These are phyloP conservation scores for Callosobruchus maculatus DNA, from an alignment of 2,888 invertebrate genomes.

Conservation along the genomic window DNA sequence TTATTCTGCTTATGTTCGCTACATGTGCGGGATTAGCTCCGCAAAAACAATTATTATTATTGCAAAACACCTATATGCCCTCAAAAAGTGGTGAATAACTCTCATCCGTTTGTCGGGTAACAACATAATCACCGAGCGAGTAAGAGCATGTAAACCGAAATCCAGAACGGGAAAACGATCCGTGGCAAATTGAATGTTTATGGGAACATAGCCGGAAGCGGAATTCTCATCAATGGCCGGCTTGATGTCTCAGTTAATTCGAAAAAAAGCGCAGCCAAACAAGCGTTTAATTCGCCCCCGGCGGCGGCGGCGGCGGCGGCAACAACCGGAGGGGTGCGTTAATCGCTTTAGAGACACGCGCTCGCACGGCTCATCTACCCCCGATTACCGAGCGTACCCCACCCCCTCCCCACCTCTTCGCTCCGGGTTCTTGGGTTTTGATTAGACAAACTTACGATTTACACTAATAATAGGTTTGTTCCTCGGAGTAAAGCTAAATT, in stretches of 20 bases:
- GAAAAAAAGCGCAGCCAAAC: neutral
- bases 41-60: too few species aligned
- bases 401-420: constrained; percentile 7
- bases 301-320: constrained; percentile 1
- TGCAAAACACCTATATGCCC: neutral
- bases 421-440: neutral
- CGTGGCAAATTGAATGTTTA: neutral
- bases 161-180: neutral
- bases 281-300: neutral
- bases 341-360: constrained; percentile 47
- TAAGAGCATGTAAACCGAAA: neutral
- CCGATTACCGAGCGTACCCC: constrained; percentile 15
- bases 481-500: too few species aligned
- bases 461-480: neutral
- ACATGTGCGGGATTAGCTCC: too few species aligned
- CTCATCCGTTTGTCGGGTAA: neutral
- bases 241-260: neutral
- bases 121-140: neutral
- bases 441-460: neutral
- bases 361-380: constrained; percentile 46
- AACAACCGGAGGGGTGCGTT: constrained; percentile 25
- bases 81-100: neutral
- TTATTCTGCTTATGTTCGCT: too few species aligned
- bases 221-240: neutral
- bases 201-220: neutral